Evolutionary conservation across 2,888 invertebrate species (phyloP).

Genomic region (Eustalomyia histrio): DNA sequence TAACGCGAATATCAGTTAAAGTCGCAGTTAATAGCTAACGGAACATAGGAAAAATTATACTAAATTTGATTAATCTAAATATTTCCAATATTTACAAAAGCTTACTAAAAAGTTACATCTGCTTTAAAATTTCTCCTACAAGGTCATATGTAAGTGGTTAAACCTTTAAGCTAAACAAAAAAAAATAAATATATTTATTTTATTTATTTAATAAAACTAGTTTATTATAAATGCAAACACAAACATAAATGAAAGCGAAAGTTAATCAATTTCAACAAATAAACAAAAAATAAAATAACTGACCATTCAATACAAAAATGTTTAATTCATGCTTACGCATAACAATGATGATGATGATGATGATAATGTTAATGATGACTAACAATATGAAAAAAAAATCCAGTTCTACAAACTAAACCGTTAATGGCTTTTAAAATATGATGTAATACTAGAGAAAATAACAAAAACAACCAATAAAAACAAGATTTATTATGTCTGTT

Average conservation of each 20-base stretch:
- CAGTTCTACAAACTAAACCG: constrained; percentile 28
- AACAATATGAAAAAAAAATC: constrained; percentile 20
- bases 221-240: constrained; percentile 47
- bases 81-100: too few species aligned
- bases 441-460: constrained; percentile 32
- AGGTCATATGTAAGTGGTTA: constrained; percentile 3
- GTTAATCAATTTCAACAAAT: constrained; percentile 20
- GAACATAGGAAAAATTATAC: too few species aligned
- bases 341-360: neutral
- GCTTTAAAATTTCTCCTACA: constrained; percentile 33
- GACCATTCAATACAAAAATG: neutral
- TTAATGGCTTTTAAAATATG: constrained; percentile 29
- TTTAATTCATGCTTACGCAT: constrained; percentile 14
- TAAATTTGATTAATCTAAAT: too few species aligned
- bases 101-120: too few species aligned
- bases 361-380: neutral
- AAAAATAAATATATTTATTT: constrained; percentile 1
- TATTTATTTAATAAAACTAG: neutral
- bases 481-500: neutral
- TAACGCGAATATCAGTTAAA: too few species aligned
- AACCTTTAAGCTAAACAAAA: neutral
- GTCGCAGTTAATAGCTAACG: too few species aligned
- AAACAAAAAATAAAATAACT: constrained; percentile 23
- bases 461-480: neutral
- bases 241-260: constrained; percentile 57